phyloP scores from a whole-genome alignment of 2,888 invertebrate species.

The Helleia helle region DNA sequence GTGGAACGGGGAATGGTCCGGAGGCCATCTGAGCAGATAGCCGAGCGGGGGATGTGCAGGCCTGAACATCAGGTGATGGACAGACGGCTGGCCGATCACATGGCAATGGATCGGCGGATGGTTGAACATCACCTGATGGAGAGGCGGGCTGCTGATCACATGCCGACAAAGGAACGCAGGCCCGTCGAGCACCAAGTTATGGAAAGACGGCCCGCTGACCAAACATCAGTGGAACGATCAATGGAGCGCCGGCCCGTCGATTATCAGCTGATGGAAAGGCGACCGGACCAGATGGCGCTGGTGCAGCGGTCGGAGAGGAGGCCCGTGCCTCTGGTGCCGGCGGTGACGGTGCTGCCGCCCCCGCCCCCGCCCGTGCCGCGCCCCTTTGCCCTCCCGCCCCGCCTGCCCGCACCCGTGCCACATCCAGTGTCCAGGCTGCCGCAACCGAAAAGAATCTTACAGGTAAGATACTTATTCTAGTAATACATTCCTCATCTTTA shows the following conservation, averaged over 20 bases:
- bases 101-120: constrained; percentile 3
- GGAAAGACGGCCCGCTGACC: not conserved
- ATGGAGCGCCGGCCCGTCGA: constrained; percentile 25
- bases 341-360: constrained; percentile 23
- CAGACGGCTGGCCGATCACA: constrained; percentile 6
- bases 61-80: constrained; percentile 14
- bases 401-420: constrained; percentile 53
- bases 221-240: constrained; percentile 12
- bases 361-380: constrained; percentile 31
- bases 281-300: constrained; percentile 9
- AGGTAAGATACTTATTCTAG: constrained; percentile 44
- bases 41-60: no score
- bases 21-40: no score
- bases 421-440: constrained; percentile 41
- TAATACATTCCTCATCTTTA: no score
- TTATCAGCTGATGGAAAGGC: constrained; percentile 12
- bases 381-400: constrained; percentile 50
- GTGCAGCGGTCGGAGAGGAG: constrained; percentile 12
- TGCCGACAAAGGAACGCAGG: not conserved
- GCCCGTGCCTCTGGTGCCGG: constrained; percentile 24
- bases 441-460: constrained; percentile 53
- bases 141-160: not conserved
- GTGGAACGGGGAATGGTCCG: not conserved
- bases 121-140: not conserved
- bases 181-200: not conserved